Evolutionary conservation across 92 coral and sea anemone species (phyloP).

Genomic region (Porites divaricata): DNA sequence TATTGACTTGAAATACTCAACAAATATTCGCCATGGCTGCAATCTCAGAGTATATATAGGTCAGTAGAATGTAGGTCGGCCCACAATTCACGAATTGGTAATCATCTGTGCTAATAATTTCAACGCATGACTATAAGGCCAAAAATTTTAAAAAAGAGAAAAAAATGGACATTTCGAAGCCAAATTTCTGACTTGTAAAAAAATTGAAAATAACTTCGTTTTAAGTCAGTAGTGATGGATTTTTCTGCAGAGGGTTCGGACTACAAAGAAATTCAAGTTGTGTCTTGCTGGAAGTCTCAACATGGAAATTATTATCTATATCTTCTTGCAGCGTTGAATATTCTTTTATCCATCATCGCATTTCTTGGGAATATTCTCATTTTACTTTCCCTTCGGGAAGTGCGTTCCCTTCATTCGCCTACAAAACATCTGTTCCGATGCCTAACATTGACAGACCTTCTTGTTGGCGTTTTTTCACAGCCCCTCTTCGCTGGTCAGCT

Average conservation of each 20-base stretch:
- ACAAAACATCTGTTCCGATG: constrained; percentile 22
- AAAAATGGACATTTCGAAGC: too few species aligned
- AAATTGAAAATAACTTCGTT: too few species aligned
- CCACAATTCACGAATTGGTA: too few species aligned
- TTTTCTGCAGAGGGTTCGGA: neutral
- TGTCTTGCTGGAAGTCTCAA: neutral
- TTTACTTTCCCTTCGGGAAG: constrained; percentile 8
- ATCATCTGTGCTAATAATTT: too few species aligned
- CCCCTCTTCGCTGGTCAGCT: neutral
- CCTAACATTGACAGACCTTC: constrained; percentile 13
- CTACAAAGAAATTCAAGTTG: neutral
- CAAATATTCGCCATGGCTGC: too few species aligned
- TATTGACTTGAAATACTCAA: too few species aligned
- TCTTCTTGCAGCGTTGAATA: neutral
- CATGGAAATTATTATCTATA: constrained; percentile 1
- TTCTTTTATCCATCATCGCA: constrained; percentile 10
- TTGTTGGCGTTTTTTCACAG: constrained; percentile 4
- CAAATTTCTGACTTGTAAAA: too few species aligned
- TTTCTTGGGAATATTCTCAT: constrained; percentile 13
- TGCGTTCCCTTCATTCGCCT: constrained; percentile 9
- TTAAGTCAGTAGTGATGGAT: neutral
- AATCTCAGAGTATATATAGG: too few species aligned
- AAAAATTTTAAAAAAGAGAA: too few species aligned
- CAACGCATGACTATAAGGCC: too few species aligned
- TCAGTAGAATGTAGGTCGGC: too few species aligned